Evolutionary conservation across 2,888 invertebrate species (phyloP).

Genomic region (Anagyrus pseudococci): DNA sequence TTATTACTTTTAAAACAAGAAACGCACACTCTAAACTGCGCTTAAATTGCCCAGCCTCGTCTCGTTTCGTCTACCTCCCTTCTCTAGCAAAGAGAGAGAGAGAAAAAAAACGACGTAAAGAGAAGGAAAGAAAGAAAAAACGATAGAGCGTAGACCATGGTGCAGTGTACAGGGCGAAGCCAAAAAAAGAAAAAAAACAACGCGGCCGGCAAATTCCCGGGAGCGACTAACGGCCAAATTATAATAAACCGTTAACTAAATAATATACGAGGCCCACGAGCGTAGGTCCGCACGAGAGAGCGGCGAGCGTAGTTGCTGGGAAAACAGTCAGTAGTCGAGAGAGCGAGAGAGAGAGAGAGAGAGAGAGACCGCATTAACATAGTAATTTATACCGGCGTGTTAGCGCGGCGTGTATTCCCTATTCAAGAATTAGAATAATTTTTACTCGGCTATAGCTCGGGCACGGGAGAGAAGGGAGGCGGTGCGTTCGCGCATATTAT

Average conservation of each 20-base stretch:
- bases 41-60: background rate
- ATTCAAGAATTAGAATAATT: constrained; percentile 37
- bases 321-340: no score
- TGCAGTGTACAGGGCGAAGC: no score
- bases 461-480: no score
- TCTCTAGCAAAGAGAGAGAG: no score
- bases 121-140: background rate
- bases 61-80: no score
- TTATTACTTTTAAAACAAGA: constrained; percentile 6
- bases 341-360: constrained; percentile 21
- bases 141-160: background rate
- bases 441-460: constrained; percentile 14
- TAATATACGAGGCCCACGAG: constrained; percentile 17
- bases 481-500: no score
- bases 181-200: no score
- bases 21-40: background rate
- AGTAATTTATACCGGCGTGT: constrained; percentile 34
- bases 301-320: background rate
- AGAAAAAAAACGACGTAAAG: background rate
- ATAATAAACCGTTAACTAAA: constrained; percentile 28
- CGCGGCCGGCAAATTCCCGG: no score
- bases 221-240: constrained; percentile 42
- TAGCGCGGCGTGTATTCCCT: constrained; percentile 21
- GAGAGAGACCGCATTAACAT: constrained; percentile 27
- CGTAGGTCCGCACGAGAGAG: background rate